A percentile compares a stretch with the other conserved stretches of the same genome.
These are phyloP conservation scores for Enteromius treurensis DNA, from an alignment of 2,797 vertebrate species.

Conservation along the genomic window DNA sequence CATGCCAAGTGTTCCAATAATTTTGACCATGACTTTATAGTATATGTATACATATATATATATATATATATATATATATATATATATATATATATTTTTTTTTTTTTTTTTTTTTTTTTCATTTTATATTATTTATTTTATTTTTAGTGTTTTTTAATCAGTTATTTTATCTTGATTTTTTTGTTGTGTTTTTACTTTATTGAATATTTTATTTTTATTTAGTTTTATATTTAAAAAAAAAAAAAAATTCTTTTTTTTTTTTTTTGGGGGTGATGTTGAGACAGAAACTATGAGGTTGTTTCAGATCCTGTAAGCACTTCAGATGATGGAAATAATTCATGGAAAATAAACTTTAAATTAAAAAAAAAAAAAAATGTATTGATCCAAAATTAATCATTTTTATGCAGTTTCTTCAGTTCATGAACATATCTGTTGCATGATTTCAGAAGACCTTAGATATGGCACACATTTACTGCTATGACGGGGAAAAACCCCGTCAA, in stretches of 20 bases:
- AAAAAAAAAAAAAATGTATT: too few species aligned
- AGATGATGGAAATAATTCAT: background rate
- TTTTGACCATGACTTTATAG: background rate
- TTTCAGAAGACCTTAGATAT: background rate
- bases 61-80: too few species aligned
- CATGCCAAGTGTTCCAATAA: background rate
- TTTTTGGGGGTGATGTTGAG: background rate
- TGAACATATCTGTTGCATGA: background rate
- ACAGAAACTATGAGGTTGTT: background rate
- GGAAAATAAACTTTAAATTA: background rate
- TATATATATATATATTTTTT: background rate
- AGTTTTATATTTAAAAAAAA: background rate
- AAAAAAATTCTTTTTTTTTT: background rate
- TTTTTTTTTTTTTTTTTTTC: too few species aligned
- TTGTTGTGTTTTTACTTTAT: background rate
- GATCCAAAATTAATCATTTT: background rate
- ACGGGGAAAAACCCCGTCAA: background rate
- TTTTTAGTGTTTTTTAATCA: background rate
- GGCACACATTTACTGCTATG: background rate
- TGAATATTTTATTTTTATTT: background rate
- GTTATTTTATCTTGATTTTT: background rate
- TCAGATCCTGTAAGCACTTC: constrained; percentile 1
- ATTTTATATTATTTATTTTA: too few species aligned
- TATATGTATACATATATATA: background rate
- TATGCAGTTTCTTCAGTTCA: background rate